These are phyloP conservation scores for Poecile montanus DNA, from an alignment of 2,797 vertebrate genomes.

Conservation along the genomic window DNA sequence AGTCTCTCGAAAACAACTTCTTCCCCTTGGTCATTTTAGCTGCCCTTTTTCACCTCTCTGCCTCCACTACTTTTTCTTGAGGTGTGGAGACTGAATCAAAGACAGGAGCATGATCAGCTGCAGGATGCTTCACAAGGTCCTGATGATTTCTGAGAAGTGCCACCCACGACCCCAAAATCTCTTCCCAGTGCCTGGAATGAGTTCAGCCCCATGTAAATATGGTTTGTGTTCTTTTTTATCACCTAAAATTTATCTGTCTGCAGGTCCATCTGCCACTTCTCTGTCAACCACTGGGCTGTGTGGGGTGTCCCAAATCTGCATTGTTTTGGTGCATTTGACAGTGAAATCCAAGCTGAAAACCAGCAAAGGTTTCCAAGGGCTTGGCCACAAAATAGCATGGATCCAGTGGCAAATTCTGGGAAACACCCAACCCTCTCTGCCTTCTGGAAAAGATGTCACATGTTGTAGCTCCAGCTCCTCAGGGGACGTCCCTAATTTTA, in stretches of 20 bases:
- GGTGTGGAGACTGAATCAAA: neutral
- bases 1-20: neutral
- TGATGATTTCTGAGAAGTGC: neutral
- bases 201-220: neutral
- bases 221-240: neutral
- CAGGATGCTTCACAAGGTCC: neutral
- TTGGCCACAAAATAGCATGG: neutral
- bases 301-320: neutral
- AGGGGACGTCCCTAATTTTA: neutral
- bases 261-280: neutral
- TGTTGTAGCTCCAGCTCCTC: neutral
- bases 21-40: neutral
- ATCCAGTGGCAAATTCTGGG: neutral
- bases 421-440: neutral
- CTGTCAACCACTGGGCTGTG: neutral
- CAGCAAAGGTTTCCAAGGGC: neutral
- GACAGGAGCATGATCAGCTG: neutral
- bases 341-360: neutral
- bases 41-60: neutral
- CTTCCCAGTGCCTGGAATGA: neutral
- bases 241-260: neutral
- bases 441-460: neutral
- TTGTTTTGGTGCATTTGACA: neutral
- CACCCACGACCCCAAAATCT: fast-evolving
- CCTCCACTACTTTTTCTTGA: neutral